Percentiles rank a stretch among this genome's conserved stretches.
These are phyloP conservation scores for Pseudorectes ferrugineus DNA, from an alignment of 2,113 vertebrate species.

Conservation along the genomic window DNA sequence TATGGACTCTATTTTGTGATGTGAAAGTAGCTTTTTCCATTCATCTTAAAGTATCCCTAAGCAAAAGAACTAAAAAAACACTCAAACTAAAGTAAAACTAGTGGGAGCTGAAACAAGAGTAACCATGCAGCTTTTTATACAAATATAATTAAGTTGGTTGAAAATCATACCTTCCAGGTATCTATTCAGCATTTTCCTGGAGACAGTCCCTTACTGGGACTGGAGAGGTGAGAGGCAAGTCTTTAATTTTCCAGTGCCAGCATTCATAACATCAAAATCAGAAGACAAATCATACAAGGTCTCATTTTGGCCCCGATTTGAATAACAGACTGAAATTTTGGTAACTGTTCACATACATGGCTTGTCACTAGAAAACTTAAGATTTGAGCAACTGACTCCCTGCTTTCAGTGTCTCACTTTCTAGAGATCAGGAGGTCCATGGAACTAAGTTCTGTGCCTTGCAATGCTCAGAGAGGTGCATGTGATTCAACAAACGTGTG, in stretches of 20 bases:
- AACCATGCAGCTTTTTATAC: background rate
- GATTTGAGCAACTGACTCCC: background rate
- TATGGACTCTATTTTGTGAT: background rate
- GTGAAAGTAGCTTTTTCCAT: background rate
- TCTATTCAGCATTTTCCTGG: background rate
- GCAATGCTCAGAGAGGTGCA: background rate
- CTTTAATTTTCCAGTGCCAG: background rate
- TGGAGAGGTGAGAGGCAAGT: background rate
- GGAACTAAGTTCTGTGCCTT: background rate
- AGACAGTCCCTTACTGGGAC: background rate
- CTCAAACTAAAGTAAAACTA: background rate
- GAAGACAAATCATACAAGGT: background rate
- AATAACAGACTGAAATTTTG: background rate
- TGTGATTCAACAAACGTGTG: background rate
- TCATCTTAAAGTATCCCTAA: background rate
- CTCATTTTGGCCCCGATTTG: background rate
- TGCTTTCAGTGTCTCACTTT: background rate
- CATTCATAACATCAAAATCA: background rate
- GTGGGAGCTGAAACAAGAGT: background rate
- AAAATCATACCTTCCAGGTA: background rate
- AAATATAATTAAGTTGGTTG: background rate
- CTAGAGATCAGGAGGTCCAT: background rate
- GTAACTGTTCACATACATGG: background rate
- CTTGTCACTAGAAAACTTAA: background rate
- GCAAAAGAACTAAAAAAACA: background rate